Percentiles rank a stretch among this genome's conserved stretches.
Evolutionary conservation across 1,140 invertebrate genomes (phyloP).

Genomic region (Choristoneura fumiferana): DNA sequence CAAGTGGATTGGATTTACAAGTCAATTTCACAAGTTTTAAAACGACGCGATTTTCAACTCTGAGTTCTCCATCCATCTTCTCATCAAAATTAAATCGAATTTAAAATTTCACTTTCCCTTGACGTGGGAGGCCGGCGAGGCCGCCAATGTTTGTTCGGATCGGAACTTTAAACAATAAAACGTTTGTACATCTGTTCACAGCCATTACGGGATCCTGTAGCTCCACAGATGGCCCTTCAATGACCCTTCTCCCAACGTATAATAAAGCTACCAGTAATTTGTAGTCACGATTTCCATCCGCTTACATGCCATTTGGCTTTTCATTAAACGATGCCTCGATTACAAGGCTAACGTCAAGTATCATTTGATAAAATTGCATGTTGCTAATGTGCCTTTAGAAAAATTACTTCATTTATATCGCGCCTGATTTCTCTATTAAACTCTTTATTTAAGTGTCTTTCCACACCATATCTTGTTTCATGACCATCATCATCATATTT

Average conservation of each 20-base stretch:
- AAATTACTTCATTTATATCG: not conserved
- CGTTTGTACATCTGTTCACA: constrained; percentile 51
- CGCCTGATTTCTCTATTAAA: constrained; percentile 12
- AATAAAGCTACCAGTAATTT: constrained; percentile 41
- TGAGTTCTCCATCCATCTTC: constrained; percentile 12
- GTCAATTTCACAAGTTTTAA: constrained; percentile 6
- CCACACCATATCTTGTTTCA: constrained; percentile 2
- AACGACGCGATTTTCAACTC: constrained; percentile 1
- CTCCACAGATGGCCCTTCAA: constrained; percentile 53
- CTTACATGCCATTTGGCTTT: constrained; percentile 14
- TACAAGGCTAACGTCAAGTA: constrained; percentile 14
- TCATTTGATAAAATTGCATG: constrained; percentile 7
- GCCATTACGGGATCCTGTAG: constrained; percentile 36
- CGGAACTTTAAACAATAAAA: constrained; percentile 12
- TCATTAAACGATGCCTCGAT: constrained; percentile 4
- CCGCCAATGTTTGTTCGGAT: constrained; percentile 12
- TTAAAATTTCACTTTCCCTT: constrained; percentile 15
- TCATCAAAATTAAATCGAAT: constrained; percentile 7
- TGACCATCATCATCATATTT: constrained; percentile 15
- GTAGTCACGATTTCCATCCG: constrained; percentile 20
- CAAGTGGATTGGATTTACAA: constrained; percentile 12
- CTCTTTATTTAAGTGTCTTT: constrained; percentile 14
- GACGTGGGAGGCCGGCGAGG: constrained; percentile 9
- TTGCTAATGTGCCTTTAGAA: constrained; percentile 17
- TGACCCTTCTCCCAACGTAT: constrained; percentile 35